Percentiles rank a stretch among this genome's conserved stretches.
Conservation (phyloP, 2,797 vertebrate species). For the Lycodopsis pacificus region DNA sequence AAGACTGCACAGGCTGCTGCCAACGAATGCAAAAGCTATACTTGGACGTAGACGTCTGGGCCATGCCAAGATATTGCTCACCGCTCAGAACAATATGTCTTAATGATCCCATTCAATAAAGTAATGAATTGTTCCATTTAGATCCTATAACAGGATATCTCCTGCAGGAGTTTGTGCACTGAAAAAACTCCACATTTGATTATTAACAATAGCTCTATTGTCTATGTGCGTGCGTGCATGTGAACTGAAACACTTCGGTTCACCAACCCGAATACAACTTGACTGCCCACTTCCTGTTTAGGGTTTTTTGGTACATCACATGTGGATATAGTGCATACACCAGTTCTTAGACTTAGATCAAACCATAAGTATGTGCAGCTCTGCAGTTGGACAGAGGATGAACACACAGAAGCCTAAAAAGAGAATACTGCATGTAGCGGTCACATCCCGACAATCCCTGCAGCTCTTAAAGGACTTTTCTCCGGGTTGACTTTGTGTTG, state of each 20-base stretch:
- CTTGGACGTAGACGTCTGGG: slow-evolving; percentile 62
- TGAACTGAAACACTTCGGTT: slow-evolving; percentile 41
- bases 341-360: slow-evolving; percentile 23
- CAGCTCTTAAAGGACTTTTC: slow-evolving; percentile 23
- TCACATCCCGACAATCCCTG: slow-evolving; percentile 25
- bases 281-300: slow-evolving; percentile 27
- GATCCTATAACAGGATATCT: slow-evolving; percentile 28
- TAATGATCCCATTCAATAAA: slow-evolving; percentile 69
- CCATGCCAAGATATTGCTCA: slow-evolving; percentile 69
- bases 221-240: slow-evolving; percentile 28
- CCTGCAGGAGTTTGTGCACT: slow-evolving; percentile 31
- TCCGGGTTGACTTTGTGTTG: slow-evolving; percentile 44
- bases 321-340: slow-evolving; percentile 31
- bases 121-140: slow-evolving; percentile 61
- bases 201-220: slow-evolving; percentile 53
- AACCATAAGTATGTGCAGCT: slow-evolving; percentile 12
- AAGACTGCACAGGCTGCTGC: slow-evolving; percentile 61
- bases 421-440: slow-evolving; percentile 5
- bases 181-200: slow-evolving; percentile 28
- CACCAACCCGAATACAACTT: slow-evolving; percentile 37
- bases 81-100: slow-evolving; percentile 56
- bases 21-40: slow-evolving; percentile 76
- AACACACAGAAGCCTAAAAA: slow-evolving; percentile 2
- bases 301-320: slow-evolving; percentile 16
- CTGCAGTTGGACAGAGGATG: not conserved